These are phyloP conservation scores for Tretioscincus oriximinensis DNA, from an alignment of 2,113 vertebrate genomes.

Conservation along the genomic window DNA sequence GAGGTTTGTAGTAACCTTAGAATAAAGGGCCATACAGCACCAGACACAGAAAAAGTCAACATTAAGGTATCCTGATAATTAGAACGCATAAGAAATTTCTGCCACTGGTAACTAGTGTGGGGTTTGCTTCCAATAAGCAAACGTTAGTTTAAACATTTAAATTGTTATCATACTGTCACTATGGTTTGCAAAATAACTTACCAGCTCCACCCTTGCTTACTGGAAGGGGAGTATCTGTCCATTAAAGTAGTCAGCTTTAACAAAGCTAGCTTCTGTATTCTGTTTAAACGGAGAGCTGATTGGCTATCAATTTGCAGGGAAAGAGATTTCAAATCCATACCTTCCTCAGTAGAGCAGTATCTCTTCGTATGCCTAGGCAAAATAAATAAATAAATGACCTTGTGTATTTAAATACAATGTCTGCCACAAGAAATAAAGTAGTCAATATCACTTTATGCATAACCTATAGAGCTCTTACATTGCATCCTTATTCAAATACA, in stretches of 20 bases:
- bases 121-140: not conserved
- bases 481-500: not conserved
- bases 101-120: not conserved
- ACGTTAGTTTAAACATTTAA: too few species aligned
- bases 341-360: conserved; percentile 73
- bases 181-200: conserved; percentile 61
- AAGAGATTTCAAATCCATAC: conserved; percentile 45
- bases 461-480: too few species aligned
- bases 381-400: conserved; percentile 19
- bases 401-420: not conserved
- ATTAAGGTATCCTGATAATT: not conserved
- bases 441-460: too few species aligned
- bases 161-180: too few species aligned
- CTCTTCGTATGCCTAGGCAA: conserved; percentile 60
- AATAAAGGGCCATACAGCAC: too few species aligned
- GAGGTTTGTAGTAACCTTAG: too few species aligned
- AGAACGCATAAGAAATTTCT: not conserved
- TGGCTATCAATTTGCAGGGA: conserved; percentile 64
- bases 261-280: conserved; percentile 81
- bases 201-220: conserved; percentile 91
- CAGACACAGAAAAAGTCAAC: too few species aligned
- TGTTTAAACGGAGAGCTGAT: conserved; percentile 76
- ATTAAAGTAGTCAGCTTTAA: conserved; percentile 85
- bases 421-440: too few species aligned
- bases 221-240: conserved; percentile 86